Base-by-base conservation (phyloP, 2,888 invertebrate species). In the Pseudeuparius sepicola region DNA sequence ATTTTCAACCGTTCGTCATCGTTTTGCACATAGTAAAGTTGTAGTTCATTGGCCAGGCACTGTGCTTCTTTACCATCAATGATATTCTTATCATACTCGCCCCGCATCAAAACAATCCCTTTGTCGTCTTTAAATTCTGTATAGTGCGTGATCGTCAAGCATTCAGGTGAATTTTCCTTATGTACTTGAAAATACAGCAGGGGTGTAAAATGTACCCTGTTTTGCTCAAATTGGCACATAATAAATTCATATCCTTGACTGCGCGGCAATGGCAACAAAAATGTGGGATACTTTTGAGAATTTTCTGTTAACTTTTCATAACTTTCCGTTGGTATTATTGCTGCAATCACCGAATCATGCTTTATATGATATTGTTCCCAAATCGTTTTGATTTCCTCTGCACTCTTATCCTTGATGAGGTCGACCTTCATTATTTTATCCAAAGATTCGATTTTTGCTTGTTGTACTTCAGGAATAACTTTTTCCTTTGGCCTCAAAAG, bases 91-190 rank as follows among this genome's bases (percentile, higher is more conserved):
- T 90, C 87, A 57, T 75, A 89, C 59, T 89, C 87, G 10, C 89
- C 90, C 24, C 79, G 70, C 86, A 90, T 86, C 20, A 90, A 63
- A 7, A 90, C 71, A 24, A 89, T 66, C 3, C 75, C 79, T 56
- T 86, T 86, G 25, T 70, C 67, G 4, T 71, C 66, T 45, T 64
- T 62, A 2, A 86, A 66, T 54, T 90, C 89, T 1, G 75, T 73
- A 50, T 83, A 90, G 59, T 88, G 82, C 2, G 75, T 71, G 52
- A 89, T 66, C 2, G 80, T 83, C 14, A 90, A 65, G 55, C 87
- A 87, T 58, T 88, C 88, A 0, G 89, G 88, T 0, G 89, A 84
- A 63, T 88, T 87, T 60, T 88, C 89, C 52, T 82, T 80, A 52
- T 88, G 86, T 46, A 79, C 79, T 70, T 89, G 89, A 60, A 79